These are phyloP conservation scores for Colletes collaris DNA, from an alignment of 2,888 invertebrate genomes.

Conservation along the genomic window DNA sequence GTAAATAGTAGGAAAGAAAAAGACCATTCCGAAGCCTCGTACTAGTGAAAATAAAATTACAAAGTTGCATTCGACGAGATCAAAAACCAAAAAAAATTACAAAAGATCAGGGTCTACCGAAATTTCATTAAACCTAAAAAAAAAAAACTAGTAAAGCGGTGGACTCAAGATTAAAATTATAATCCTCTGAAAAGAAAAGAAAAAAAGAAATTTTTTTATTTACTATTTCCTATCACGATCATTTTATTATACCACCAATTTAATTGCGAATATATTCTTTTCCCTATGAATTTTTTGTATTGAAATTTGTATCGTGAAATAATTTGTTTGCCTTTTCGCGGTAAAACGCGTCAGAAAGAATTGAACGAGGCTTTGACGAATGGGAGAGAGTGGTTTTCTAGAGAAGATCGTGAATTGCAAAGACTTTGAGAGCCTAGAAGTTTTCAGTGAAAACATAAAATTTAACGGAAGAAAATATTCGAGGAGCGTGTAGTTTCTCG, in stretches of 20 bases:
- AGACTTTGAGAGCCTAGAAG: neutral
- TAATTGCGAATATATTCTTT: slow-evolving; percentile 28
- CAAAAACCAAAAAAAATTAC: neutral
- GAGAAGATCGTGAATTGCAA: neutral
- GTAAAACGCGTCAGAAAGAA: neutral
- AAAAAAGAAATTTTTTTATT: slow-evolving; percentile 4
- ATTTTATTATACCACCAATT: slow-evolving; percentile 37
- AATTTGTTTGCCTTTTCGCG: neutral
- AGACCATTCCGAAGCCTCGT: slow-evolving; percentile 33
- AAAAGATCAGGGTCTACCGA: slow-evolving; percentile 19
- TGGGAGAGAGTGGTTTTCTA: neutral
- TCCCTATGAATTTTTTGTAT: slow-evolving; percentile 14
- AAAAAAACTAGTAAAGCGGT: slow-evolving; percentile 41
- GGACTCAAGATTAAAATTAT: neutral
- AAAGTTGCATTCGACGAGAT: neutral
- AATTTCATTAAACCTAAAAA: slow-evolving; percentile 39
- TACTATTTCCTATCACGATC: slow-evolving; percentile 53
- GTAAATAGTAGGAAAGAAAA: neutral
- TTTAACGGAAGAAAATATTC: neutral
- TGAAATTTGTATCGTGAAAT: neutral
- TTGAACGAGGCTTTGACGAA: too few species aligned
- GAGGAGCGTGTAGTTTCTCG: too few species aligned
- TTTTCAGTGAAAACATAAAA: neutral
- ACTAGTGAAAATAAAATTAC: slow-evolving; percentile 15
- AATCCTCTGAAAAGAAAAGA: slow-evolving; percentile 3